Evolutionary conservation across 2,797 vertebrate species (phyloP).

Genomic region (Rhinichthys osculus): DNA sequence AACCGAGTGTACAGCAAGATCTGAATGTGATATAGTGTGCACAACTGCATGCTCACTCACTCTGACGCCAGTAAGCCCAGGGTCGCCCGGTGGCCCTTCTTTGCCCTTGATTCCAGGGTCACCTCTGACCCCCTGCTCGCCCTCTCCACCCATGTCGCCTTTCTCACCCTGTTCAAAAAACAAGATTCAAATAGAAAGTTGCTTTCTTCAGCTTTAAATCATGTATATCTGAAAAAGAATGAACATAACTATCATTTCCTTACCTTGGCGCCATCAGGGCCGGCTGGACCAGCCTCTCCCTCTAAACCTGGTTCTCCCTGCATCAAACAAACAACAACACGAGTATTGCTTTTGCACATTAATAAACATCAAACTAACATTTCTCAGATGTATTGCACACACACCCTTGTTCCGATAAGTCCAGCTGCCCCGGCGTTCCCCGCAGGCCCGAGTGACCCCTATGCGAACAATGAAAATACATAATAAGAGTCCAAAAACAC

Average conservation of each 20-base stretch:
- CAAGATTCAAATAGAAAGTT: not conserved
- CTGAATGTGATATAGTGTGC: not conserved
- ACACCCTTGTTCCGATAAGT: slow-evolving; percentile 88
- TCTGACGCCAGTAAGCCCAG: slow-evolving; percentile 88
- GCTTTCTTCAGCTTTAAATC: not conserved
- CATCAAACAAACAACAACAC: slow-evolving; percentile 47
- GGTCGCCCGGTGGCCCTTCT: slow-evolving; percentile 86
- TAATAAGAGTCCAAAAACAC: slow-evolving; percentile 46
- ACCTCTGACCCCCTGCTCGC: slow-evolving; percentile 90
- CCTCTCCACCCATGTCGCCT: slow-evolving; percentile 90
- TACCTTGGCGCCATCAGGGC: slow-evolving; percentile 93
- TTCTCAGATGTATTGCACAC: slow-evolving; percentile 74
- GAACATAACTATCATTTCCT: slow-evolving; percentile 1
- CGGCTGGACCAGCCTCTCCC: slow-evolving; percentile 85
- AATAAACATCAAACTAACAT: not conserved
- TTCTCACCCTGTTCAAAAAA: slow-evolving; percentile 88
- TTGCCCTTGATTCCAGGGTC: slow-evolving; percentile 89
- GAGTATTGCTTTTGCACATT: not conserved
- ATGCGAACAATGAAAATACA: slow-evolving; percentile 48
- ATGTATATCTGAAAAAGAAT: not conserved
- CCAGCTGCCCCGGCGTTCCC: slow-evolving; percentile 92
- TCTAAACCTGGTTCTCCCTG: slow-evolving; percentile 93
- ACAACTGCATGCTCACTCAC: slow-evolving; percentile 76
- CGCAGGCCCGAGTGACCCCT: slow-evolving; percentile 88
- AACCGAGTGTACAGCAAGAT: not conserved